phyloP scores from a whole-genome alignment of 2,888 invertebrate species.

The Ommatoiulus sabulosus region DNA sequence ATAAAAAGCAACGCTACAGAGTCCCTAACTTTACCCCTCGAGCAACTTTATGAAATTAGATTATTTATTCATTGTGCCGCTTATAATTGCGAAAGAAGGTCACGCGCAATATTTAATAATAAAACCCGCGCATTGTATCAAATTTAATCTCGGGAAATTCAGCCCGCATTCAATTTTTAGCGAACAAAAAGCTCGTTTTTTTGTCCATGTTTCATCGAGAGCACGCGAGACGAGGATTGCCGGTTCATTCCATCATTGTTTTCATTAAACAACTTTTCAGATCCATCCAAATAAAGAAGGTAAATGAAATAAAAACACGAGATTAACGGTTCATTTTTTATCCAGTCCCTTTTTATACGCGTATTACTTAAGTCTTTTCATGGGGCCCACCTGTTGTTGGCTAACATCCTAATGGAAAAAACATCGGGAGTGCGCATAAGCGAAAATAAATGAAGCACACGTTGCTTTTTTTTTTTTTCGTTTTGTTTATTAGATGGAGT shows the following conservation, averaged over 20 bases:
- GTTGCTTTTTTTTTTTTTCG: neutral
- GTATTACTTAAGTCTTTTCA: neutral
- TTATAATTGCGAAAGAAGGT: neutral
- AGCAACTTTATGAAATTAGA: slow-evolving; percentile 18
- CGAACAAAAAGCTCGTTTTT: neutral
- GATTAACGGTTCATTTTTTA: neutral
- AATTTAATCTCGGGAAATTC: slow-evolving; percentile 5
- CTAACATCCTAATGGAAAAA: neutral
- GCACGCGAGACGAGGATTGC: neutral
- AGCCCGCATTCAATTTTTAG: neutral
- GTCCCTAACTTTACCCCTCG: neutral
- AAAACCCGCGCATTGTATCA: neutral
- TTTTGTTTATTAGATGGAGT: neutral
- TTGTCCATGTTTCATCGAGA: neutral
- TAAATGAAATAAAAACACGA: slow-evolving; percentile 15
- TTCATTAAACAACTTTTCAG: neutral
- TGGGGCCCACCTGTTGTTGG: slow-evolving; percentile 2
- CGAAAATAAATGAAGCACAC: slow-evolving; percentile 12
- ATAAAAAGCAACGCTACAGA: neutral
- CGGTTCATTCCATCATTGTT: neutral
- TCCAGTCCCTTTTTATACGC: neutral
- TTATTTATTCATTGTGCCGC: neutral
- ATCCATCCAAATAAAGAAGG: neutral
- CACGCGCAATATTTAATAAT: neutral
- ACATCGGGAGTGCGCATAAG: neutral